Evolutionary conservation across 2,888 invertebrate species (phyloP).

Genomic region (Drosophila neotestacea): DNA sequence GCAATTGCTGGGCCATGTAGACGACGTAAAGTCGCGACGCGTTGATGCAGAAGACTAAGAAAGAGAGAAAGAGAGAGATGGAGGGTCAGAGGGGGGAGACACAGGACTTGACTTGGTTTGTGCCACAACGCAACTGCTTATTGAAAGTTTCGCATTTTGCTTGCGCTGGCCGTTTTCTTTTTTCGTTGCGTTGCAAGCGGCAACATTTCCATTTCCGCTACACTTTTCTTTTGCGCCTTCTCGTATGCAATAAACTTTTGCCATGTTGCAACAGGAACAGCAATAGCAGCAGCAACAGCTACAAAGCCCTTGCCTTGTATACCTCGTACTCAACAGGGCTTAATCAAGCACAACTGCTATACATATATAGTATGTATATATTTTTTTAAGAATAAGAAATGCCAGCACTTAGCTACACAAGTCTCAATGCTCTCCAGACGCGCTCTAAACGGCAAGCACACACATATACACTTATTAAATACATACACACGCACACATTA

Average conservation of each 20-base stretch:
- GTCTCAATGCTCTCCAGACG: slow-evolving; percentile 15
- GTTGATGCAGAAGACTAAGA: slow-evolving; percentile 54
- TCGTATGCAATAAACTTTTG: slow-evolving; percentile 70
- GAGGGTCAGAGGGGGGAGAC: not conserved
- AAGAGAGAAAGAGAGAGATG: not conserved
- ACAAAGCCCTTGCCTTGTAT: slow-evolving; percentile 7
- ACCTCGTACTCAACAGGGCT: slow-evolving; percentile 26
- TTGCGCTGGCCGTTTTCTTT: slow-evolving; percentile 26
- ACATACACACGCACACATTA: slow-evolving; percentile 3
- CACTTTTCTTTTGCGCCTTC: slow-evolving; percentile 58
- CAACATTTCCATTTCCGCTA: slow-evolving; percentile 64
- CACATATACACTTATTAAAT: not conserved
- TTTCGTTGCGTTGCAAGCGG: slow-evolving; percentile 31
- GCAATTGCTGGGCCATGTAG: slow-evolving; percentile 71
- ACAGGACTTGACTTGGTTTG: not conserved
- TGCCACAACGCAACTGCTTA: slow-evolving; percentile 39
- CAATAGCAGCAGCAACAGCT: not conserved
- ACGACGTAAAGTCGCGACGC: slow-evolving; percentile 76
- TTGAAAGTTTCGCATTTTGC: slow-evolving; percentile 63
- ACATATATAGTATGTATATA: not conserved
- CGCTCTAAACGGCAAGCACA: slow-evolving; percentile 28
- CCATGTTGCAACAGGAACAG: slow-evolving; percentile 13
- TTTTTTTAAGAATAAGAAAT: slow-evolving; percentile 34
- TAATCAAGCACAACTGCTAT: slow-evolving; percentile 51
- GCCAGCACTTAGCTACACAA: slow-evolving; percentile 18